Percentiles rank a stretch among this genome's conserved stretches.
Evolutionary conservation across 2,113 vertebrate species (phyloP).

Genomic region (Saimiri boliviensis): DNA sequence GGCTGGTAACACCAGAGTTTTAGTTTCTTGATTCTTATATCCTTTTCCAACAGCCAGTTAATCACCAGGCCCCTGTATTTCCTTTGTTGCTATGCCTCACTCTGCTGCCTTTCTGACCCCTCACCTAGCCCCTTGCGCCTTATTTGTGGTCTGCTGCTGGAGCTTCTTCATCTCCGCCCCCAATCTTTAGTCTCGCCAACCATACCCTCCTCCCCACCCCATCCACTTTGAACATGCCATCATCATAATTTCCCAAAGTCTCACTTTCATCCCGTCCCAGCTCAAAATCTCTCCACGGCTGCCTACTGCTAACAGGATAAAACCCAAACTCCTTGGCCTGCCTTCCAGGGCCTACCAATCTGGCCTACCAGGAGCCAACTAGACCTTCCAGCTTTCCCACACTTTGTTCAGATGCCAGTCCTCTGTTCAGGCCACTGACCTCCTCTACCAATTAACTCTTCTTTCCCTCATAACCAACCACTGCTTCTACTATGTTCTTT

Average conservation of each 20-base stretch:
- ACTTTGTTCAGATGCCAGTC: background rate
- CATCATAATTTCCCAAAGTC: background rate
- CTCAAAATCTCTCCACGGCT: background rate
- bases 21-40: background rate
- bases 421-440: background rate
- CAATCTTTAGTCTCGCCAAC: background rate
- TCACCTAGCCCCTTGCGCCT: background rate
- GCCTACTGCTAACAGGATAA: background rate
- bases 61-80: background rate
- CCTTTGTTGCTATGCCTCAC: background rate
- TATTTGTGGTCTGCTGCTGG: rapidly evolving
- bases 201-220: too few relatives aligned
- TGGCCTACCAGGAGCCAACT: background rate
- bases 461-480: background rate
- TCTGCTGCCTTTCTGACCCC: background rate
- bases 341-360: background rate
- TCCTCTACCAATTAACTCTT: background rate
- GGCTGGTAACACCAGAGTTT: background rate
- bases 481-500: background rate
- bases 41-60: background rate
- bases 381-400: background rate
- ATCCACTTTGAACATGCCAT: background rate
- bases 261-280: background rate
- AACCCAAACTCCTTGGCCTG: background rate
- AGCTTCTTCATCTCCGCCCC: background rate